Evolutionary conservation across 2,888 invertebrate genomes (phyloP), one percentile per base, ranked within the genome.

Genomic region (Craniophora ligustri): DNA sequence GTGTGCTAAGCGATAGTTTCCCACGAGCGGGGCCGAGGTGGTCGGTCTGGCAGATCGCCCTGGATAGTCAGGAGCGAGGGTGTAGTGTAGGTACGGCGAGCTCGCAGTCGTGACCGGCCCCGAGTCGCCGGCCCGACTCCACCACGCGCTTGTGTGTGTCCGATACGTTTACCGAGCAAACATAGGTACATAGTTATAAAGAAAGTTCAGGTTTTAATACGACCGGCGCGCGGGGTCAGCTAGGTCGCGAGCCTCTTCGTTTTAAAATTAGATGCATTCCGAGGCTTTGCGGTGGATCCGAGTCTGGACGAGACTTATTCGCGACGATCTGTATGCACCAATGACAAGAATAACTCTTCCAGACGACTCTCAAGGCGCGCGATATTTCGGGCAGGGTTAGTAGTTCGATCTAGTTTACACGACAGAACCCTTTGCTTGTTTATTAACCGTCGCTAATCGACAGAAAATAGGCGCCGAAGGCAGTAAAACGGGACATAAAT

Each of bases 241-340:
- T 81, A 85, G 92, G 91, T 92, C 91, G 91, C 89, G 89, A 91
- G 91, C 87, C 89, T 91, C 91, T 89, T 88, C 89, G 91, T 86
- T 91, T 86, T 91, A 92, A 92, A 92, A 92, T 92, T 92, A 93
- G 91, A 92, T 91, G 91, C 92, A 92, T 93, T 89, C 92, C 92
- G 82, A 89, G 87, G 88, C 88, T 89, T 89, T 78, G 84, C 77
- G 74, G 85, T 77, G 80, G 77, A 84, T 79, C 77, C 78, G 64
- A 80, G 77, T 78, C 83, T 79, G 76, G 78, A 85, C 84, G 83
- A 84, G 84, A 84, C 82, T 84, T 84, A 84, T 87, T 85, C 76
- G 84, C 85, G 81, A 82, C 81, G 79, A 82, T 85, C 75, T 75
- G 81, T 77, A 78, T 79, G 78, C 80, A 80, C 77, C 72, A 62